These are phyloP conservation scores for Cantharis nigra DNA, from an alignment of 2,888 invertebrate genomes.

Conservation along the genomic window DNA sequence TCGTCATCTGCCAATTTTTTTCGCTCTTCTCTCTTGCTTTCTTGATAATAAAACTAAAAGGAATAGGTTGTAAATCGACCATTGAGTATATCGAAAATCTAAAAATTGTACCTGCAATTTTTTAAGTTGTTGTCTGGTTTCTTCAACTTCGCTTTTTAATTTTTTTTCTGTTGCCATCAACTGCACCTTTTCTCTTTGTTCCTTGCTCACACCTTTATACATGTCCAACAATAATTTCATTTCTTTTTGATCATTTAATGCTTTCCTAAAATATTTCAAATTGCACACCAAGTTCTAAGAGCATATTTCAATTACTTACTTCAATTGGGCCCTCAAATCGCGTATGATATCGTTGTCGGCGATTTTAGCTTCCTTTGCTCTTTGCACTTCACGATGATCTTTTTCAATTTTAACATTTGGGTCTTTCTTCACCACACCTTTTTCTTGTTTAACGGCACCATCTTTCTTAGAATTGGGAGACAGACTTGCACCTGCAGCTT, in stretches of 20 bases:
- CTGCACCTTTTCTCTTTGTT: constrained; percentile 94
- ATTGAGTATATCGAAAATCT: neutral
- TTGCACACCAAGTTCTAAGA: neutral
- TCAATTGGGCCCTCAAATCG: constrained; percentile 89
- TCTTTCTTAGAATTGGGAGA: constrained; percentile 64
- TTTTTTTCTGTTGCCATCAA: constrained; percentile 95
- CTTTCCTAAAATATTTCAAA: constrained; percentile 67
- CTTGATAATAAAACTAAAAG: constrained; percentile 57
- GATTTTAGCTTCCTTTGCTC: constrained; percentile 66
- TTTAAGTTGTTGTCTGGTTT: constrained; percentile 82
- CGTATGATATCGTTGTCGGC: constrained; percentile 78
- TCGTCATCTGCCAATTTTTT: constrained; percentile 94
- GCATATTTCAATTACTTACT: constrained; percentile 64
- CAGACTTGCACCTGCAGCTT: constrained; percentile 47
- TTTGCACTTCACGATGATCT: constrained; percentile 65
- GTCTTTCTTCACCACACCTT: constrained; percentile 64
- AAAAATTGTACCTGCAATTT: constrained; percentile 72
- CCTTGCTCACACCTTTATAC: constrained; percentile 97
- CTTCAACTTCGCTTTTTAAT: constrained; percentile 86
- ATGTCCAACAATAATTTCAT: constrained; percentile 92
- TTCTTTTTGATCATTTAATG: constrained; percentile 91
- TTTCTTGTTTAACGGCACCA: constrained; percentile 58
- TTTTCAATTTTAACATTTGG: constrained; percentile 65
- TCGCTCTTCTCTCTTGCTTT: constrained; percentile 87
- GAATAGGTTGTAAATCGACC: neutral